Evolutionary conservation across 2,888 invertebrate genomes (phyloP).

Genomic region (Yponomeuta malinellus): DNA sequence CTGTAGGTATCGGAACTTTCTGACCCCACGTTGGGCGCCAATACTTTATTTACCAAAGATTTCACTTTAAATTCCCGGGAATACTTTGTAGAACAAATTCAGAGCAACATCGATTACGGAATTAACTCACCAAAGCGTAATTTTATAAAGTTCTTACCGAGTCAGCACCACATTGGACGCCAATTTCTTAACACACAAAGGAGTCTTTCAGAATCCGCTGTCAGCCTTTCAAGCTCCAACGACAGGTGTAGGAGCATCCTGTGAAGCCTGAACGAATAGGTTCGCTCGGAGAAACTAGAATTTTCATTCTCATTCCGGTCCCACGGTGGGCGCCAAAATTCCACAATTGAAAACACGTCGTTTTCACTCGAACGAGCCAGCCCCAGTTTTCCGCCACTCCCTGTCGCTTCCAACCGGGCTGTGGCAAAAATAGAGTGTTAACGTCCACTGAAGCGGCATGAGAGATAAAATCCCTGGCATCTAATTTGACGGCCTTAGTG

Average conservation of each 20-base stretch:
- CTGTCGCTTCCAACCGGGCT: not conserved
- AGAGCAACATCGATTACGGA: no score
- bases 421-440: not conserved
- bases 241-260: not conserved
- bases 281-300: not conserved
- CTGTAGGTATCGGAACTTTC: not conserved
- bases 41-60: not conserved
- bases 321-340: conserved; percentile 1
- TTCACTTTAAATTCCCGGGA: no score
- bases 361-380: not conserved
- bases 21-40: not conserved
- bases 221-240: not conserved
- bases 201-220: not conserved
- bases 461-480: not conserved
- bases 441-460: not conserved
- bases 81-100: no score
- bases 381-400: not conserved
- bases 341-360: not conserved
- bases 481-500: no score
- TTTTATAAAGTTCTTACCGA: not conserved
- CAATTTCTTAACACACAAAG: not conserved
- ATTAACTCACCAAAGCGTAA: no score
- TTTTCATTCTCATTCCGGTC: not conserved
- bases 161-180: not conserved
- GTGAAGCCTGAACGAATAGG: not conserved